Percentiles rank a stretch among this genome's conserved stretches.
Conservation (phyloP, 2,797 vertebrate genomes). For the Syndactyla subalaris region DNA sequence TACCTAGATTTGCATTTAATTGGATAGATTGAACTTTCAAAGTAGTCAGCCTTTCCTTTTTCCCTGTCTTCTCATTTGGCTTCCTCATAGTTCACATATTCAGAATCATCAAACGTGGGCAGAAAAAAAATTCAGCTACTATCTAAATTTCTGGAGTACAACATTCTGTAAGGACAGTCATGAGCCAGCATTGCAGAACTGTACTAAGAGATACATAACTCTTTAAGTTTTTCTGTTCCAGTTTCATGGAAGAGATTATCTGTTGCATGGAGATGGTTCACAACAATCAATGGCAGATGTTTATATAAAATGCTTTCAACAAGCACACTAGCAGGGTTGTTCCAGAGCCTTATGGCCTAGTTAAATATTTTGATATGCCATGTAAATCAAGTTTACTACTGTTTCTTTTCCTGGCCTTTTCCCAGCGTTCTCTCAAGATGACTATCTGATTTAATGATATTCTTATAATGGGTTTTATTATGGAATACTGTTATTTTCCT, state of each 20-base stretch:
- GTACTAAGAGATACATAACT: neutral
- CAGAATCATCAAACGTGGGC: neutral
- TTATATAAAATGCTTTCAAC: neutral
- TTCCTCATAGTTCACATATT: neutral
- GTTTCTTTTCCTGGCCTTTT: neutral
- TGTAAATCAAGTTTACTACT: neutral
- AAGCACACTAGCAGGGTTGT: neutral
- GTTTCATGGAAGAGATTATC: neutral
- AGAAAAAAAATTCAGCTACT: neutral
- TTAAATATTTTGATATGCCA: neutral
- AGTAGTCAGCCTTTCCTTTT: neutral
- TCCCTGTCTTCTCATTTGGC: neutral
- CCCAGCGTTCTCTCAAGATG: neutral
- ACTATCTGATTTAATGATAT: neutral
- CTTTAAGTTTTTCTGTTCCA: neutral
- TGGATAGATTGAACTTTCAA: neutral
- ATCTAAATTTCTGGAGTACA: neutral
- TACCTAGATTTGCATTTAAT: neutral
- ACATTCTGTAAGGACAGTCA: neutral
- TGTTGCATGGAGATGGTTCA: neutral
- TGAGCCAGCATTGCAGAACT: neutral
- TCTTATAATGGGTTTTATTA: neutral
- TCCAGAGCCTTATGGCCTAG: neutral
- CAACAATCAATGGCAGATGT: neutral
- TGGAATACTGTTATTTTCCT: neutral